These are phyloP conservation scores for Lycocorax pyrrhopterus DNA, from an alignment of 2,113 vertebrate genomes.

Conservation along the genomic window DNA sequence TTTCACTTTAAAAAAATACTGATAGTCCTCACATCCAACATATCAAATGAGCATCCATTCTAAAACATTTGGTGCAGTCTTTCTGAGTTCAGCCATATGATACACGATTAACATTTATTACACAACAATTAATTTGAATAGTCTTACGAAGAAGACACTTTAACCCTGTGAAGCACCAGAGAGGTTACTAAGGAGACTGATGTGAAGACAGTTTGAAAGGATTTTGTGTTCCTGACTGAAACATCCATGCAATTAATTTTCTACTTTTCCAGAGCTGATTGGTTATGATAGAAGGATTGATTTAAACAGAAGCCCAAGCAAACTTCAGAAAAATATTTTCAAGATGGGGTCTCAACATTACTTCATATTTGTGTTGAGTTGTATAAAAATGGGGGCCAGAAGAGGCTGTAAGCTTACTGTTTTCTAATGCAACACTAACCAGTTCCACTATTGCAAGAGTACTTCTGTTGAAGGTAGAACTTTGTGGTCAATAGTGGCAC, in stretches of 20 bases:
- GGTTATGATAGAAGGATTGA: not conserved
- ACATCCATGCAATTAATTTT: not conserved
- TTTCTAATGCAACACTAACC: not conserved
- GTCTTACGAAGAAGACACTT: not conserved
- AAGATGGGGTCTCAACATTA: not conserved
- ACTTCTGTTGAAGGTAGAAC: not conserved
- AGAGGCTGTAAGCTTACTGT: not conserved
- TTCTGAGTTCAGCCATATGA: not conserved
- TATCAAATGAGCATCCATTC: not conserved
- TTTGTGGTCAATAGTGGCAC: not conserved
- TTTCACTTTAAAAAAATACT: not conserved
- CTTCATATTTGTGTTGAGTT: not conserved
- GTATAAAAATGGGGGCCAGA: not conserved
- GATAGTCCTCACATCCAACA: not conserved
- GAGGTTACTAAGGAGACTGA: not conserved
- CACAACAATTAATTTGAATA: not conserved
- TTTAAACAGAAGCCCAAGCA: not conserved
- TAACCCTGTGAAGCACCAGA: not conserved
- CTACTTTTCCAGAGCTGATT: not conserved
- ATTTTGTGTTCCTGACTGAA: not conserved
- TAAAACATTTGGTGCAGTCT: not conserved
- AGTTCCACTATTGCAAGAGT: not conserved
- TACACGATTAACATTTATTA: not conserved
- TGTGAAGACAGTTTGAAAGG: not conserved
- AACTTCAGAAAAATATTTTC: not conserved